Conservation (phyloP, 1,140 invertebrate species). For the Bombus haemorrhoidalis region DNA sequence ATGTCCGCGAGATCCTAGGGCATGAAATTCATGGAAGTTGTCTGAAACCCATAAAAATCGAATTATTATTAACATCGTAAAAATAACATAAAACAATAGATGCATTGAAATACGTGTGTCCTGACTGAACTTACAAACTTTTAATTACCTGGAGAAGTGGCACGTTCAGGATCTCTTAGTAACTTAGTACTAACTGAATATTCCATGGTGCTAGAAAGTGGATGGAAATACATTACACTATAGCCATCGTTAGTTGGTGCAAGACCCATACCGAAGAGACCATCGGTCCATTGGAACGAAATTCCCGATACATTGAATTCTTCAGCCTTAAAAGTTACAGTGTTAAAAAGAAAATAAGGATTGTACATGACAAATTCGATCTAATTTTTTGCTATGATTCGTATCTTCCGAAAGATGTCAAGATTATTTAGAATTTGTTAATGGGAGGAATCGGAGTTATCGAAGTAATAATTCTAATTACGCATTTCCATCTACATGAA, state of each 20-base stretch:
- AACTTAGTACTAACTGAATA: constrained; percentile 87
- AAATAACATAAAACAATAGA: background rate
- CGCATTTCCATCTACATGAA: background rate
- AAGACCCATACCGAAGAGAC: constrained; percentile 88
- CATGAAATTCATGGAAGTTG: constrained; percentile 87
- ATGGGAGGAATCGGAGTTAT: background rate
- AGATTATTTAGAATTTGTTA: background rate
- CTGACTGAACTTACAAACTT: background rate
- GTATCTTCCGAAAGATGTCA: background rate
- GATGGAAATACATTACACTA: constrained; percentile 90
- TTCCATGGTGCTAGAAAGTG: constrained; percentile 88
- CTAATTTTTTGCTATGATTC: background rate
- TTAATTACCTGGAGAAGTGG: constrained; percentile 75
- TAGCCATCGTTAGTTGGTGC: constrained; percentile 85
- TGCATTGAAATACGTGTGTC: background rate
- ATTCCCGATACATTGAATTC: constrained; percentile 88
- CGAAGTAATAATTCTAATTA: background rate
- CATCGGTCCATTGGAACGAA: constrained; percentile 90
- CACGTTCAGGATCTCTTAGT: constrained; percentile 84
- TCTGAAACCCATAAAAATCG: constrained; percentile 57
- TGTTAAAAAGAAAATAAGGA: background rate
- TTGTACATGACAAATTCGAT: background rate
- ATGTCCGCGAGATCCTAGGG: constrained; percentile 86
- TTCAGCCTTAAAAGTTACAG: constrained; percentile 78
- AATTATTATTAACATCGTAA: background rate